These are phyloP conservation scores for Phytoseiulus persimilis DNA, from an alignment of 2,888 invertebrate genomes.

Conservation along the genomic window DNA sequence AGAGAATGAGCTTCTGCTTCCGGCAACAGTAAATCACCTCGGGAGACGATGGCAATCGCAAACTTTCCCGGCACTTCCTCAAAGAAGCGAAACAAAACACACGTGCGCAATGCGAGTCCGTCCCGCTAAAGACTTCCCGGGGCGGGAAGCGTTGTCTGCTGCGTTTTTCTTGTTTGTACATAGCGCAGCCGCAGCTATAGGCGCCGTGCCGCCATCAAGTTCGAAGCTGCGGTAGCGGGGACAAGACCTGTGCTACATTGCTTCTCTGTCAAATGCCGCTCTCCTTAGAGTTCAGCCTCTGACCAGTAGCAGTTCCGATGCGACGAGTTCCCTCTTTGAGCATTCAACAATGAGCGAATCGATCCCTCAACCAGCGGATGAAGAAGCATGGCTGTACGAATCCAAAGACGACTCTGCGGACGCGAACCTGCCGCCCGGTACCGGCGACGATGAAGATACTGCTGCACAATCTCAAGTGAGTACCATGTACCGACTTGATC, in stretches of 20 bases:
- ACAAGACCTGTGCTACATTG: not conserved
- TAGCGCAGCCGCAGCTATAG: not conserved
- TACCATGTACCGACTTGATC: too few relatives aligned
- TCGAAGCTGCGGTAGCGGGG: slow-evolving; percentile 5
- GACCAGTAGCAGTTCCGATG: not conserved
- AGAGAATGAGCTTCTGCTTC: not conserved
- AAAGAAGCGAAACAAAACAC: not conserved
- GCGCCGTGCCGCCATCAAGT: not conserved
- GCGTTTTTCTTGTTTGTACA: not conserved
- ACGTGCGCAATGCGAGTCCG: not conserved
- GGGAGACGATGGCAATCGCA: too few relatives aligned
- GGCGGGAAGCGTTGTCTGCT: not conserved
- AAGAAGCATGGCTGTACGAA: slow-evolving; percentile 80
- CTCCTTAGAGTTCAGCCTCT: not conserved
- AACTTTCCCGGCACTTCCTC: too few relatives aligned
- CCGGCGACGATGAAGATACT: slow-evolving; percentile 52
- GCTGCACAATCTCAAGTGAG: slow-evolving; percentile 46
- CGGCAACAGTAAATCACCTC: too few relatives aligned
- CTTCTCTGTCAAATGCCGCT: not conserved
- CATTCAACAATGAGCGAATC: not conserved
- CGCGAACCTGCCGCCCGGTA: slow-evolving; percentile 52
- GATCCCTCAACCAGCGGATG: slow-evolving; percentile 53
- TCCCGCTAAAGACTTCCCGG: not conserved
- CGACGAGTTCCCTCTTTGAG: not conserved
- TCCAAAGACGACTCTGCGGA: slow-evolving; percentile 54